These are phyloP conservation scores for Lepisosteus osseus DNA, from an alignment of 2,113 vertebrate genomes.

Conservation along the genomic window DNA sequence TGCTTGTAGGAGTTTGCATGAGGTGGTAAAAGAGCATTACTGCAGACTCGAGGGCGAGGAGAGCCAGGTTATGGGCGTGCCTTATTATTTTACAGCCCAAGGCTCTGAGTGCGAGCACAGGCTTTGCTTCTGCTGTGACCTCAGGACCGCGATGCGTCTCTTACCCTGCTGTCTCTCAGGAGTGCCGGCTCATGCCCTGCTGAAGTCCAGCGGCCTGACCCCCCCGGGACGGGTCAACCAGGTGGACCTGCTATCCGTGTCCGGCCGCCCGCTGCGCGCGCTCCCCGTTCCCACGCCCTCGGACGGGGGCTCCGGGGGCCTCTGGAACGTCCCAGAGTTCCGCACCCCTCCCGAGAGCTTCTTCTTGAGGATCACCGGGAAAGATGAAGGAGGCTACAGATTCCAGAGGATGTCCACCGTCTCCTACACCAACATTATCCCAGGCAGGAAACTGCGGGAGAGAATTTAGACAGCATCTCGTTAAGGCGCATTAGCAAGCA, in stretches of 20 bases:
- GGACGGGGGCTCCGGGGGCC: constrained; percentile 61
- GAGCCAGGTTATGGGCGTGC: too few species aligned
- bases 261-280: constrained; percentile 69
- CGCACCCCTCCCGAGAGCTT: constrained; percentile 77
- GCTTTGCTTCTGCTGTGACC: too few species aligned
- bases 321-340: constrained; percentile 80
- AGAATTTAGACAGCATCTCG: too few species aligned
- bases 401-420: constrained; percentile 89
- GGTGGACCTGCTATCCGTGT: constrained; percentile 73
- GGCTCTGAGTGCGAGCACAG: too few species aligned
- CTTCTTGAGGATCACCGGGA: constrained; percentile 81
- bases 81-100: too few species aligned
- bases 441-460: constrained; percentile 53
- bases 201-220: constrained; percentile 79
- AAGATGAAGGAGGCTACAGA: constrained; percentile 73
- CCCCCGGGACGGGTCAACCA: constrained; percentile 70
- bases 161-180: constrained; percentile 56
- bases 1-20: too few species aligned
- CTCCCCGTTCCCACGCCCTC: constrained; percentile 58
- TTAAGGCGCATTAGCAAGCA: too few species aligned
- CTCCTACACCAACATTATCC: constrained; percentile 83
- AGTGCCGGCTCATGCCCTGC: constrained; percentile 75
- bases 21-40: too few species aligned
- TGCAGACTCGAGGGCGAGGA: too few species aligned
- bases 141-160: too few species aligned